phyloP scores from a whole-genome alignment of 1,140 invertebrate species.

The Leptoteleia sp. region DNA sequence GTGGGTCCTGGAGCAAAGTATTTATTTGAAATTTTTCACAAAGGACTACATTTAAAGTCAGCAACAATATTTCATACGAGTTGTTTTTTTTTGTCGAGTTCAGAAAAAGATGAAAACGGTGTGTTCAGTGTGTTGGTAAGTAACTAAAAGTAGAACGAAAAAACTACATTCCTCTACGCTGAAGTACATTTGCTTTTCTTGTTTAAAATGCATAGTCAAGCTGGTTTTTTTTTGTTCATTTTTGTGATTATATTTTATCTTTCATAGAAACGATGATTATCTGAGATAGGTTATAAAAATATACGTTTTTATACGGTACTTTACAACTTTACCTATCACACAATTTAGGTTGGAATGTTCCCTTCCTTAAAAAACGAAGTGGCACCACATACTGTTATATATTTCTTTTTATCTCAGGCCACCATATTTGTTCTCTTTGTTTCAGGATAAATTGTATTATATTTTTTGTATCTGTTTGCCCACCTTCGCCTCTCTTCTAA shows the following conservation, averaged over 20 bases:
- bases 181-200: too few relatives aligned
- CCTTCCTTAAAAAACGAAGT: conserved; percentile 61
- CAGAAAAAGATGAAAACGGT: too few relatives aligned
- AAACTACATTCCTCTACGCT: too few relatives aligned
- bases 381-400: conserved; percentile 39
- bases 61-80: too few relatives aligned
- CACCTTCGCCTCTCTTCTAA: conserved; percentile 7
- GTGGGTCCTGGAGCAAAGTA: too few relatives aligned
- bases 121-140: too few relatives aligned
- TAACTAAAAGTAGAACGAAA: too few relatives aligned
- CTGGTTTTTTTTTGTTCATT: too few relatives aligned
- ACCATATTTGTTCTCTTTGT: conserved; percentile 41
- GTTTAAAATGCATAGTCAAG: too few relatives aligned
- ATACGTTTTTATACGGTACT: conserved; percentile 62
- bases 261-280: conserved; percentile 65
- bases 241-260: conserved; percentile 55
- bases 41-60: too few relatives aligned
- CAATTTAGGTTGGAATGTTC: conserved; percentile 61
- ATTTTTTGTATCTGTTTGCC: conserved; percentile 21
- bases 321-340: conserved; percentile 66
- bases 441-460: conserved; percentile 40
- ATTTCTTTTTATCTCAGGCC: conserved; percentile 51
- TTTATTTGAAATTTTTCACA: too few relatives aligned
- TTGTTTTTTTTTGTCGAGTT: too few relatives aligned
- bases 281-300: conserved; percentile 66